These are phyloP conservation scores for Rhagonycha fulva DNA, from an alignment of 2,888 invertebrate species.

Conservation along the genomic window DNA sequence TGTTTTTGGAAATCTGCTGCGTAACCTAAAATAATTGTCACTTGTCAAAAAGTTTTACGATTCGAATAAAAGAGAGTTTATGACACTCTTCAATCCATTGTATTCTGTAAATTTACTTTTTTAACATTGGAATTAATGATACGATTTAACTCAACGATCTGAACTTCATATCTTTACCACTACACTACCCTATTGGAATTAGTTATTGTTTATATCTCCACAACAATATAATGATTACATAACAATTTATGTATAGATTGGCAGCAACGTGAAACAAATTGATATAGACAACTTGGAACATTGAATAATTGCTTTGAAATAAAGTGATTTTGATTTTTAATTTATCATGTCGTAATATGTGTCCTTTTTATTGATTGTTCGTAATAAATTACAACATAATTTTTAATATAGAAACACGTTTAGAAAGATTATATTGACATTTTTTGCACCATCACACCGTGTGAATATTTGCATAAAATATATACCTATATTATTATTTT, in stretches of 20 bases:
- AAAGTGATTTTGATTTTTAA: slow-evolving; percentile 1
- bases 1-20: background rate
- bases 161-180: background rate
- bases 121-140: background rate
- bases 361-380: background rate
- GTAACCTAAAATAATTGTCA: background rate
- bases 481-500: background rate
- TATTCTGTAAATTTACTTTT: background rate
- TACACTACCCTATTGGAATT: background rate
- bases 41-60: background rate
- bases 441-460: background rate
- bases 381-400: background rate
- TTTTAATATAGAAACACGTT: background rate
- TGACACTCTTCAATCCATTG: background rate
- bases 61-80: background rate
- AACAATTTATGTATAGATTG: background rate
- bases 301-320: background rate
- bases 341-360: background rate
- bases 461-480: background rate
- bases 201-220: background rate
- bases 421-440: background rate
- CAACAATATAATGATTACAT: background rate
- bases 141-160: background rate
- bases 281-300: background rate
- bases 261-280: background rate